phyloP scores from a whole-genome alignment of 1,140 invertebrate species.

The Archivesica marissinica region DNA sequence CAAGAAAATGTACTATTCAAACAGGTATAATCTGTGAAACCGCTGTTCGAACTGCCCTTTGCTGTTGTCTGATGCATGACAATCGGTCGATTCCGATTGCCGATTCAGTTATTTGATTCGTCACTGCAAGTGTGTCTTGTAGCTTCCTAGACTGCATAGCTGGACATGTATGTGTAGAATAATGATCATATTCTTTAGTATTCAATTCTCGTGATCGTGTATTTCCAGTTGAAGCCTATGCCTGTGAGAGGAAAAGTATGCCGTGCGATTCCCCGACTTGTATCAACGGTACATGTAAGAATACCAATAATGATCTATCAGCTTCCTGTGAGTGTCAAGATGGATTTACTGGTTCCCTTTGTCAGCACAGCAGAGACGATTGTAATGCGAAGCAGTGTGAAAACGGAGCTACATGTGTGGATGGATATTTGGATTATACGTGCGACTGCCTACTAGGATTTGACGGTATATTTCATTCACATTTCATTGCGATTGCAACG shows the following conservation, averaged over 20 bases:
- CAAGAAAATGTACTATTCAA: too few relatives aligned
- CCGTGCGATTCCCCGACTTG: slow-evolving; percentile 13
- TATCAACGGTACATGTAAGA: background rate
- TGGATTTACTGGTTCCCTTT: slow-evolving; percentile 17
- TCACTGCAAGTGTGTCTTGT: too few relatives aligned
- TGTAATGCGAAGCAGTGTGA: background rate
- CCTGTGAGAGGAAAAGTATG: background rate
- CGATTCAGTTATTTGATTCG: too few relatives aligned
- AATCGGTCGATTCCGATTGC: too few relatives aligned
- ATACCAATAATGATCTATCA: background rate
- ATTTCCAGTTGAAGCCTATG: slow-evolving; percentile 3
- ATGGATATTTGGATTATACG: background rate
- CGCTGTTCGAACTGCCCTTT: too few relatives aligned
- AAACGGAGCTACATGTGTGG: slow-evolving; percentile 20
- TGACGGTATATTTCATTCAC: too few relatives aligned
- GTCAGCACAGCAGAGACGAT: slow-evolving; percentile 32
- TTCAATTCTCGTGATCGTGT: background rate
- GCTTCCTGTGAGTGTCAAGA: background rate
- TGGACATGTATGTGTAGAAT: too few relatives aligned
- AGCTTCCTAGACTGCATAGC: too few relatives aligned
- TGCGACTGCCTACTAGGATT: slow-evolving; percentile 9
- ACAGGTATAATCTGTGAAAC: too few relatives aligned
- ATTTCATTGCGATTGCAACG: too few relatives aligned
- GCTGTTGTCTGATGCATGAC: too few relatives aligned
- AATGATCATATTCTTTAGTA: too few relatives aligned